A percentile compares a stretch with the other conserved stretches of the same genome.
phyloP scores from a whole-genome alignment of 2,797 vertebrate species.

The Brachymystax lenok region DNA sequence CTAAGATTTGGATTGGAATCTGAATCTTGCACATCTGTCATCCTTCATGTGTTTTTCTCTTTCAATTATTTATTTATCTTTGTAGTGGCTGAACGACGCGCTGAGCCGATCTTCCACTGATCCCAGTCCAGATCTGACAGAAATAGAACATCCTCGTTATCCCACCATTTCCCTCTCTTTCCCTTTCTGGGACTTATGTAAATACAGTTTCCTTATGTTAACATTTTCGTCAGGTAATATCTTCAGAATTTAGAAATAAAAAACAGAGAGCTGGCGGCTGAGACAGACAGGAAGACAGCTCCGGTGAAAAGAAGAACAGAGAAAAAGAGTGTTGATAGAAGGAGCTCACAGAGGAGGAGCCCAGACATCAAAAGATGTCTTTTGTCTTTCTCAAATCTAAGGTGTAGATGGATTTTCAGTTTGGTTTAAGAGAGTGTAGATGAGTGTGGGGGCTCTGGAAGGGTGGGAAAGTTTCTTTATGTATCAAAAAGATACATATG shows the following conservation, averaged over 20 bases:
- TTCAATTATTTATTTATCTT: too few species aligned
- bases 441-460: not conserved
- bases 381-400: conserved; percentile 57
- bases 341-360: not conserved
- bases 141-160: conserved; percentile 54
- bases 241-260: not conserved
- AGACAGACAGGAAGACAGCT: not conserved
- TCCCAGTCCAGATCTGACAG: conserved; percentile 47
- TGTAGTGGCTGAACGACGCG: conserved; percentile 2
- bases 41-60: too few species aligned
- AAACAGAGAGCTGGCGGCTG: not conserved
- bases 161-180: conserved; percentile 22
- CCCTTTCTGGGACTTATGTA: conserved; percentile 9
- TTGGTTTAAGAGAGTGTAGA: conserved; percentile 25
- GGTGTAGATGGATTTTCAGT: conserved; percentile 60
- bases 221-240: conserved; percentile 8
- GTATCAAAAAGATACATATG: not conserved
- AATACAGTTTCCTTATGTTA: conserved; percentile 3
- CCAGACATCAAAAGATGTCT: not conserved
- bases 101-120: conserved; percentile 50
- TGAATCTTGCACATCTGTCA: not conserved
- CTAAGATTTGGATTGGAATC: conserved; percentile 36
- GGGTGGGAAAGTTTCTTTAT: not conserved
- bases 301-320: not conserved
- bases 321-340: not conserved